phyloP scores from a whole-genome alignment of 2,888 invertebrate genomes.

The Melanophora roralis region DNA sequence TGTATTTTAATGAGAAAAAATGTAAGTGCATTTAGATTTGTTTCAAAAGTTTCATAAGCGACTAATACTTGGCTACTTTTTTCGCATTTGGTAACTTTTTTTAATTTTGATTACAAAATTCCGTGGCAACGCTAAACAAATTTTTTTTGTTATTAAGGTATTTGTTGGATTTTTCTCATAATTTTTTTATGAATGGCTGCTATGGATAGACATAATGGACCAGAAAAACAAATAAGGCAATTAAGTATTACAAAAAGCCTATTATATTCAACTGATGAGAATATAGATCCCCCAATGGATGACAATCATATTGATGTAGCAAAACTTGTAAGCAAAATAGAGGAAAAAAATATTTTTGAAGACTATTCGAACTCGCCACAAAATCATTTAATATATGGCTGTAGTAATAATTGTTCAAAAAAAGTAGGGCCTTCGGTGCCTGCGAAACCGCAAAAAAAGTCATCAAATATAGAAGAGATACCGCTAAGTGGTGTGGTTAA shows the following conservation, averaged over 20 bases:
- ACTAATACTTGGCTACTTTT: too few relatives aligned
- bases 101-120: too few relatives aligned
- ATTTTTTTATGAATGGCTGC: too few relatives aligned
- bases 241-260: conserved; percentile 30
- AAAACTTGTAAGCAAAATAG: conserved; percentile 19
- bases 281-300: background rate
- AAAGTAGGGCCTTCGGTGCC: conserved; percentile 89
- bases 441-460: conserved; percentile 84
- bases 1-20: too few relatives aligned
- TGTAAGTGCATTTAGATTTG: too few relatives aligned
- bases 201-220: too few relatives aligned
- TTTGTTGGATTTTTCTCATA: too few relatives aligned
- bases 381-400: background rate
- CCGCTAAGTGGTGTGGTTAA: conserved; percentile 86
- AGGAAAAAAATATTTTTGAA: background rate
- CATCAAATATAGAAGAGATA: conserved; percentile 79
- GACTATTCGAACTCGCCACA: background rate
- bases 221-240: too few relatives aligned
- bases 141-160: too few relatives aligned
- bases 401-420: conserved; percentile 30
- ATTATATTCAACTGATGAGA: conserved; percentile 7
- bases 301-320: conserved; percentile 24
- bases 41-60: too few relatives aligned
- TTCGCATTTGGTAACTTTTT: too few relatives aligned
- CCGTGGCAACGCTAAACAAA: too few relatives aligned